Evolutionary conservation across 2,888 invertebrate species (phyloP).

Genomic region (Crossocerus cetratus): DNA sequence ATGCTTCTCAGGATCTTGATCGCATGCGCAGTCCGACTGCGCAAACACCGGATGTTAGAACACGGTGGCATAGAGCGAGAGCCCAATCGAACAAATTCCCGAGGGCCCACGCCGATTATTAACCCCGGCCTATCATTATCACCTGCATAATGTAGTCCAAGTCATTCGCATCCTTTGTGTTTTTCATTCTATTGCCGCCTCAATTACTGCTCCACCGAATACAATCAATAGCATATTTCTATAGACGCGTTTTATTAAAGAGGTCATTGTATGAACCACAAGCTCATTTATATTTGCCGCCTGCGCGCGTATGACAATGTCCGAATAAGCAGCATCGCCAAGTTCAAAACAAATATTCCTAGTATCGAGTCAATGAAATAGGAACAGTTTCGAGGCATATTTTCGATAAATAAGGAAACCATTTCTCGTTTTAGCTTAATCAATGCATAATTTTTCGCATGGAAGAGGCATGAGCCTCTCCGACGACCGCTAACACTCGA

Average conservation of each 20-base stretch:
- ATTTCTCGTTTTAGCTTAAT: too few species aligned
- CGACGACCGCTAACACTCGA: neutral
- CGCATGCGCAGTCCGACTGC: constrained; percentile 55
- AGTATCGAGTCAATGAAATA: constrained; percentile 19
- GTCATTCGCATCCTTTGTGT: too few species aligned
- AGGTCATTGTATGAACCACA: too few species aligned
- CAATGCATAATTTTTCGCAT: neutral
- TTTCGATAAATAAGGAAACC: too few species aligned
- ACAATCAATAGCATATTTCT: too few species aligned
- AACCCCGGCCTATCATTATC: constrained; percentile 14
- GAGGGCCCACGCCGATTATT: constrained; percentile 35
- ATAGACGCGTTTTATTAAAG: too few species aligned
- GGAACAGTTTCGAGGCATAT: neutral
- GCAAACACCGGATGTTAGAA: constrained; percentile 54
- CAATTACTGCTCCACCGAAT: too few species aligned
- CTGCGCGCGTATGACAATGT: constrained; percentile 19
- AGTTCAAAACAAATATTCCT: constrained; percentile 18
- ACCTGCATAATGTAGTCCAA: too few species aligned
- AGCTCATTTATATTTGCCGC: constrained; percentile 32
- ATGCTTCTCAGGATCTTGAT: constrained; percentile 52
- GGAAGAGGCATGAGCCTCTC: neutral
- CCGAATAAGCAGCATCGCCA: constrained; percentile 21
- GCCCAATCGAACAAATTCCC: constrained; percentile 26
- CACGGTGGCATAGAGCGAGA: constrained; percentile 43
- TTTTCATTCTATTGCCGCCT: too few species aligned